Evolutionary conservation across 2,888 invertebrate species (phyloP), one percentile per base, ranked within the genome.

Genomic region (Cephus pygmeus): DNA sequence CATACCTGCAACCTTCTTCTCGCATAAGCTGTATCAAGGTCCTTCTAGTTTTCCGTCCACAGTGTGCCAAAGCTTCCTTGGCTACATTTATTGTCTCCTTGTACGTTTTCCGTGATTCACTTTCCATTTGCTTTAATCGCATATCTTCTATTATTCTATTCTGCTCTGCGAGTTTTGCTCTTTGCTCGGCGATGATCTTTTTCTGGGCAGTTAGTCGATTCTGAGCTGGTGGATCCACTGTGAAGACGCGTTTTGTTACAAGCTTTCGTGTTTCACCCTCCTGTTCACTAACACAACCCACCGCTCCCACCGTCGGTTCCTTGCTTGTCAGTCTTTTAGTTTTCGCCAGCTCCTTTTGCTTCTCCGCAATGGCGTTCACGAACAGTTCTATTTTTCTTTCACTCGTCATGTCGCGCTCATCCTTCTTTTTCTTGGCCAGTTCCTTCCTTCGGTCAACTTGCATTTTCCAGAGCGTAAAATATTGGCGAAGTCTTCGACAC

Each of bases 141-240:
- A 96, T 90, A 87, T 96, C 94, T 88, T 95, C 94, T 79, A 96
- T 96, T n/a, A 95, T 88, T 85, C 94, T 93, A 83, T 94, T 94
- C 89, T 96, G 96, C 79, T 95, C 94, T 79, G 95, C 94, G 79
- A 96, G 88, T 91, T 96, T 96, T 1, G 93, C 91, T 88, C 94
- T 95, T 89, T 96, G 96, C 36, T 94, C 90, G 36, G 95, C 94
- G 79, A 96, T 96, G 73, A 96, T 95, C 83, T 94, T 94, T 87
- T 95, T 95, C 88, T 96, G 96, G 12, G 95, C 93, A 89, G 94
- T 94, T 6, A 91, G 77, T 31, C 88, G 87, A 75, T 80, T 86
- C 69, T 86, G 85, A 6, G 88, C 87, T 0, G 88, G 87, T 3
- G 89, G 82, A 1, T 87, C 86, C 15, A 84, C 81, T 11, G 83